A percentile compares a stretch with the other conserved stretches of the same genome.
Evolutionary conservation across 2,113 vertebrate species (phyloP).

Genomic region (Rhodinocichla rosea): DNA sequence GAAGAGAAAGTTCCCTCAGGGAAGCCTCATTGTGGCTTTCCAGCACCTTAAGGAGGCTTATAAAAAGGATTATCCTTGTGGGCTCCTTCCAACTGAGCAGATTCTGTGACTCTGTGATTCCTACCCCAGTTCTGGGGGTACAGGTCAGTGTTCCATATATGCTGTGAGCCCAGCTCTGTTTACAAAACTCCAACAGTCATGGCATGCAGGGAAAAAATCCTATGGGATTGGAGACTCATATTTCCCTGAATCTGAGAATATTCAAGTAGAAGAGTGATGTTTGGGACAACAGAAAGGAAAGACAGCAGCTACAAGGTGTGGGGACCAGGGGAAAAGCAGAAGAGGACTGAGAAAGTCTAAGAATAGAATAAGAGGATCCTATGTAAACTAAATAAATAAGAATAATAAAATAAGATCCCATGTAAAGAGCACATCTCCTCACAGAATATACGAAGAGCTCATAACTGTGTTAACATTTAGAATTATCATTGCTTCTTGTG

Average conservation of each 20-base stretch:
- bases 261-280: not conserved
- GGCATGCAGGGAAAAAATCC: not conserved
- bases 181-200: not conserved
- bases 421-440: not conserved
- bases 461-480: not conserved
- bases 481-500: not conserved
- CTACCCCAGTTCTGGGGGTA: not conserved
- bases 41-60: not conserved
- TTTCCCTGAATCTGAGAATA: not conserved
- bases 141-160: not conserved
- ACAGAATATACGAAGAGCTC: not conserved
- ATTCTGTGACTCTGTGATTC: not conserved
- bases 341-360: not conserved
- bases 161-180: not conserved
- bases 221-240: not conserved
- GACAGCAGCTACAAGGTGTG: not conserved
- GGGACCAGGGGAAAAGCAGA: fast-evolving
- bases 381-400: not conserved
- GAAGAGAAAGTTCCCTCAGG: not conserved
- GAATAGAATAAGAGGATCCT: not conserved
- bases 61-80: not conserved
- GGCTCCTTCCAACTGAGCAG: not conserved
- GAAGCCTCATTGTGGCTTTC: not conserved
- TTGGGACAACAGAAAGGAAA: not conserved
- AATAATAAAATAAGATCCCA: not conserved